Conservation (phyloP, 2,113 vertebrate genomes). For the Prunella fulvescens region DNA sequence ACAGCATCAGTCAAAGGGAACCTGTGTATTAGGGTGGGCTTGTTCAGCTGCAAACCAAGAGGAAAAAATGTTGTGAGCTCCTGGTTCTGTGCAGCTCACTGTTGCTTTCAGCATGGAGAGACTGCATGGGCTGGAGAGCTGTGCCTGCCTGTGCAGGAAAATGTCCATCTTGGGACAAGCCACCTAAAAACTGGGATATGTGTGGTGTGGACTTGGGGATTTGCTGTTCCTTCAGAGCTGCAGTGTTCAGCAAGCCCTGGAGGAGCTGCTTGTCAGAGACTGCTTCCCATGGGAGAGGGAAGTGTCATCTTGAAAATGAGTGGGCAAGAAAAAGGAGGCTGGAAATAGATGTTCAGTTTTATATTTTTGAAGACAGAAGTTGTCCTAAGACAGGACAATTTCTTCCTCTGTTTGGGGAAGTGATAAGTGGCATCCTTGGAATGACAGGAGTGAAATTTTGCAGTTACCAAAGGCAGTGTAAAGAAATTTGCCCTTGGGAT, state of each 20-base stretch:
- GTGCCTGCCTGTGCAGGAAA: not conserved
- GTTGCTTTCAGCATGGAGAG: not conserved
- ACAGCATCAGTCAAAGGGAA: not conserved
- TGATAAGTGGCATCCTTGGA: not conserved
- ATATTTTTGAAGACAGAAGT: not conserved
- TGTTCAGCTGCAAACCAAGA: not conserved
- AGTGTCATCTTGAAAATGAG: not conserved
- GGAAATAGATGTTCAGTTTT: not conserved
- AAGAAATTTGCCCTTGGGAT: not conserved
- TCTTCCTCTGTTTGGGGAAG: not conserved
- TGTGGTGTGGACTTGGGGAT: not conserved
- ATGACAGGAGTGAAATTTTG: not conserved
- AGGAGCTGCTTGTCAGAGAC: not conserved
- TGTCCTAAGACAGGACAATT: not conserved
- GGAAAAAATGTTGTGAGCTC: not conserved
- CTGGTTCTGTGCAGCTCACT: not conserved
- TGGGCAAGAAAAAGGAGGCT: not conserved
- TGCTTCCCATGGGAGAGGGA: not conserved
- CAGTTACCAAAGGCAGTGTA: not conserved
- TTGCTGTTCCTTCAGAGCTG: not conserved
- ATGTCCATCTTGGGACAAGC: not conserved
- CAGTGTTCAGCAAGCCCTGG: not conserved
- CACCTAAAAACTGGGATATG: not conserved
- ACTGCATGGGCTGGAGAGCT: not conserved
- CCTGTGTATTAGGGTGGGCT: fast-evolving